Evolutionary conservation across 2,888 invertebrate genomes (phyloP).

Genomic region (Andricus quercusramuli): DNA sequence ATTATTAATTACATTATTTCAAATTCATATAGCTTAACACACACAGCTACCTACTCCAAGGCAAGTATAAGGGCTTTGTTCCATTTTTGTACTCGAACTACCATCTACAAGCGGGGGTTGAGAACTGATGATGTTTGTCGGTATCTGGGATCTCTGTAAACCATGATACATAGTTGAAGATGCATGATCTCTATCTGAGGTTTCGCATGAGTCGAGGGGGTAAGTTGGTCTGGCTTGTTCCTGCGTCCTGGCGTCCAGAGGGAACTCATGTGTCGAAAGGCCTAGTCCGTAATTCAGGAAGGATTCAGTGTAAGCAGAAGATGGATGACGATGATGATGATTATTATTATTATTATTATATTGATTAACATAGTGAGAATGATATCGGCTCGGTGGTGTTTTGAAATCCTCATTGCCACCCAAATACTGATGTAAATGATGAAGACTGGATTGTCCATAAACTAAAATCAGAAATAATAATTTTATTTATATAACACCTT

Average conservation of each 20-base stretch:
- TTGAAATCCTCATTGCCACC: conserved; percentile 73
- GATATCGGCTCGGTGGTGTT: conserved; percentile 69
- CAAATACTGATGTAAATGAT: conserved; percentile 74
- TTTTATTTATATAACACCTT: background rate
- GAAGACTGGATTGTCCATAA: conserved; percentile 71
- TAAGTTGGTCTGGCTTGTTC: conserved; percentile 56
- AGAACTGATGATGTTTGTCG: conserved; percentile 51
- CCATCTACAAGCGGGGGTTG: conserved; percentile 64
- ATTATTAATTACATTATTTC: background rate
- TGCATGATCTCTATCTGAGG: conserved; percentile 54
- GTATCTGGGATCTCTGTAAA: conserved; percentile 63
- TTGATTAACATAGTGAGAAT: conserved; percentile 69
- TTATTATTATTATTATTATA: conserved; percentile 62
- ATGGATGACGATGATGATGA: conserved; percentile 60
- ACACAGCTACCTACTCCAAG: conserved; percentile 74
- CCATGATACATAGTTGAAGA: conserved; percentile 50
- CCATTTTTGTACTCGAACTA: conserved; percentile 69
- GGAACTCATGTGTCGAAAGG: conserved; percentile 66
- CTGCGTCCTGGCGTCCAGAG: conserved; percentile 65
- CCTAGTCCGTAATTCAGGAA: conserved; percentile 72
- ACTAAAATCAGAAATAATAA: conserved; percentile 55
- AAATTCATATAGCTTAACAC: conserved; percentile 62
- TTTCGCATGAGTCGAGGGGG: conserved; percentile 53
- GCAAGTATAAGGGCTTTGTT: conserved; percentile 71
- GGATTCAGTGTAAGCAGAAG: conserved; percentile 69